phyloP scores from a whole-genome alignment of 2,797 vertebrate species.

The Peromyscus nudipes region DNA sequence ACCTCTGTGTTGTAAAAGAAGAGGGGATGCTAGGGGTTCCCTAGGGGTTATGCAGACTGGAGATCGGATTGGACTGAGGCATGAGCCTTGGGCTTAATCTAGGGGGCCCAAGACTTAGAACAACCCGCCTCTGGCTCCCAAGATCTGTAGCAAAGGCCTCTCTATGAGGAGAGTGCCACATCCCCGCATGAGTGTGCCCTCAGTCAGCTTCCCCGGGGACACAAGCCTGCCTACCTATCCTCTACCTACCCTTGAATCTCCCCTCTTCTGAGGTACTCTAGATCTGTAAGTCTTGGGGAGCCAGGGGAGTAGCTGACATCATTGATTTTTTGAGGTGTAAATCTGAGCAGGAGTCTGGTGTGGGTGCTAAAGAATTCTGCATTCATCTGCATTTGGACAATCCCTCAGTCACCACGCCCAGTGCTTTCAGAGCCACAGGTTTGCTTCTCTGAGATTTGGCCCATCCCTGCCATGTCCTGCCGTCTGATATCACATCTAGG shows the following conservation, averaged over 20 bases:
- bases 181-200: fast-evolving
- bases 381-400: fast-evolving
- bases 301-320: not conserved
- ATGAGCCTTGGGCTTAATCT: not conserved
- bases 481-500: not conserved
- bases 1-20: not conserved
- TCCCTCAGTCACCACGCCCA: fast-evolving
- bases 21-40: not conserved
- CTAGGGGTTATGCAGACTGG: no score
- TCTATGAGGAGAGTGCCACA: not conserved
- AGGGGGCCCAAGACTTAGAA: not conserved
- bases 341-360: not conserved
- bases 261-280: not conserved
- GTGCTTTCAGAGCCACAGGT: not conserved
- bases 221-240: not conserved
- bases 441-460: not conserved
- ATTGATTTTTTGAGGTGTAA: not conserved
- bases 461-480: fast-evolving
- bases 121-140: fast-evolving
- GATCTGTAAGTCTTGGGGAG: not conserved
- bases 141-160: no score
- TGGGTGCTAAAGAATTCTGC: no score
- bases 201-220: not conserved
- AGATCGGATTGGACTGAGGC: not conserved
- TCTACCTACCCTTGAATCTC: not conserved